Base-by-base conservation (phyloP, 30 jellyfish, hydroid and myxozoan genomes). In the Cassiopea xamachana region DNA sequence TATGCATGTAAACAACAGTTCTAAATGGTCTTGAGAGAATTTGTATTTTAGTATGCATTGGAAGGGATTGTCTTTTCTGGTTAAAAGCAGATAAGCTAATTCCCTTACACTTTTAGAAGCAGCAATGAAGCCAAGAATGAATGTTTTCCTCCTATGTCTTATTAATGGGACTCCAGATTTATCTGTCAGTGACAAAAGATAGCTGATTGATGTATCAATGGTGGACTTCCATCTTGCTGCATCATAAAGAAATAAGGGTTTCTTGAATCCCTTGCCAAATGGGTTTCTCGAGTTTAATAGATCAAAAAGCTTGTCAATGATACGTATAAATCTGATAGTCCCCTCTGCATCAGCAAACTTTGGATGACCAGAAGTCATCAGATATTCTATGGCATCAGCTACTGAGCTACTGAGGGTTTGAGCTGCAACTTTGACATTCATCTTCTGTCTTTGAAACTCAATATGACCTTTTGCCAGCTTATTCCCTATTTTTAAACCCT, bases 1-100 rank as follows among this genome's bases (percentile, higher is more conserved):
- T 10, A 74, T 92, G 71, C 94, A 84, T 87, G 93, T 71, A 87
- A 79, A 85, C 83, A 79, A 88, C 55, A 90, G 69, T 75, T 92
- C 98, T 7, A 92, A 17, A 77, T 85, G 96, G 73, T 91, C 97
- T 75, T 90, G 97, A 18, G 91, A 74, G 39, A 82, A 73, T 48
- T 83, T 90, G 76, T 78, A 90, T 83, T 96, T 90, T 75, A 90
- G 85, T 19, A 83, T 44, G 75, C 1, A 90, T 51, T 73, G 19
- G 91, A 90, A 90, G 5, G 97, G 95, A 80, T 89, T 73, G 39
- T 43, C 90, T 27, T 27, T 15, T 19, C 83, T 46, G 9, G 94
- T 80, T 43, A 81, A 49, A 46, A 89, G 80, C 46, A 45, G 68
- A 44, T 60, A 19, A 43, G 94, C 94, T 39, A 89, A 51, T 73